A percentile compares a stretch with the other conserved stretches of the same genome.
These are phyloP conservation scores for Colossoma macropomum DNA, from an alignment of 2,113 vertebrate genomes.

Conservation along the genomic window DNA sequence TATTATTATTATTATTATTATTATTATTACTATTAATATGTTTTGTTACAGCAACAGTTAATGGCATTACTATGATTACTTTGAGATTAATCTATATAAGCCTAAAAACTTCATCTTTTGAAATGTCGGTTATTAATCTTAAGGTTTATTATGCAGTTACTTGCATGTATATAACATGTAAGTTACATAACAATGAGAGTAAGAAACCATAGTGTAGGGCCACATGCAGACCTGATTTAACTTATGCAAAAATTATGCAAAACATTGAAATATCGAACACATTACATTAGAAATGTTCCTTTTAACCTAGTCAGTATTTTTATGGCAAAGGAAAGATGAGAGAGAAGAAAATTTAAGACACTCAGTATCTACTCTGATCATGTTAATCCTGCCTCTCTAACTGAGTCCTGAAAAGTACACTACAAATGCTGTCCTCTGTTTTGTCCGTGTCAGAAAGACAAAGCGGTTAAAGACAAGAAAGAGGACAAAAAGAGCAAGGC, in stretches of 20 bases:
- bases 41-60: too few relatives aligned
- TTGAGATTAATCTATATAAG: too few relatives aligned
- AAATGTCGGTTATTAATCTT: background rate
- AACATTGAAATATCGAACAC: too few relatives aligned
- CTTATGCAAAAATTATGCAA: too few relatives aligned
- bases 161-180: too few relatives aligned
- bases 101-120: too few relatives aligned
- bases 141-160: background rate
- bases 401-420: background rate
- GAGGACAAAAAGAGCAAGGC: conserved; percentile 89
- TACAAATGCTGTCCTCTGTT: background rate
- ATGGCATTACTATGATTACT: too few relatives aligned
- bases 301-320: background rate
- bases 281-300: too few relatives aligned
- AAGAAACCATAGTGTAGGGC: background rate
- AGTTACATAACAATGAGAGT: background rate
- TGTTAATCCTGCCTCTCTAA: background rate
- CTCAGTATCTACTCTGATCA: background rate
- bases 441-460: conserved; percentile 83
- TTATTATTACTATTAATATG: too few relatives aligned
- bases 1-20: too few relatives aligned
- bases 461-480: conserved; percentile 87
- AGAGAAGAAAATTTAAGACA: too few relatives aligned
- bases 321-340: too few relatives aligned
- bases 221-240: background rate